Evolutionary conservation across 1,140 invertebrate species (phyloP).

Genomic region (Heterodera carotae): DNA sequence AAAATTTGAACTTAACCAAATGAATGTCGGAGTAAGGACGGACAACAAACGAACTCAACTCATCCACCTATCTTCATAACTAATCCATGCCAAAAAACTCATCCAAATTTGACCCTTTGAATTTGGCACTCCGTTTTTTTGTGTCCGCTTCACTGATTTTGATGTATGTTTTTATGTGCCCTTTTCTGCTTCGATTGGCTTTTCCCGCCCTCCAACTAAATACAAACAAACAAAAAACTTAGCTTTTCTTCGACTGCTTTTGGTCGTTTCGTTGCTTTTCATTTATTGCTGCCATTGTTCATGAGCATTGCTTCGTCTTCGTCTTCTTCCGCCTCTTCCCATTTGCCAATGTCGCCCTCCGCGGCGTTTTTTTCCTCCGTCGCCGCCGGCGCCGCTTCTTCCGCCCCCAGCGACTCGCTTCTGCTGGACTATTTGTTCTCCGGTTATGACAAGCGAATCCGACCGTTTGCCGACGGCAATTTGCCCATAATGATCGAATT

Average conservation of each 20-base stretch:
- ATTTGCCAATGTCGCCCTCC: neutral
- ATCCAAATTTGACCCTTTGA: no score
- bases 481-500: conserved; percentile 47
- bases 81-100: no score
- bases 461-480: conserved; percentile 51
- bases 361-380: no score
- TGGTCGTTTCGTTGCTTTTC: no score
- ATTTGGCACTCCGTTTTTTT: neutral
- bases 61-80: no score
- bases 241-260: neutral
- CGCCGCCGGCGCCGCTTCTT: no score
- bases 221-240: neutral
- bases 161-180: neutral
- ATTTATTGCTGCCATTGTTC: neutral
- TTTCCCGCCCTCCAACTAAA: neutral
- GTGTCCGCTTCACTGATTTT: neutral
- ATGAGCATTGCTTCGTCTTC: neutral
- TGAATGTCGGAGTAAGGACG: no score
- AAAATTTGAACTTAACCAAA: neutral
- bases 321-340: neutral
- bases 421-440: conserved; percentile 43
- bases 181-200: neutral
- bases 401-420: conserved; percentile 1
- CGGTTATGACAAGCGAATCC: conserved; percentile 53
- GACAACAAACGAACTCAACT: no score